Evolutionary conservation across 2,888 invertebrate genomes (phyloP).

Genomic region (Nowickia ferox): DNA sequence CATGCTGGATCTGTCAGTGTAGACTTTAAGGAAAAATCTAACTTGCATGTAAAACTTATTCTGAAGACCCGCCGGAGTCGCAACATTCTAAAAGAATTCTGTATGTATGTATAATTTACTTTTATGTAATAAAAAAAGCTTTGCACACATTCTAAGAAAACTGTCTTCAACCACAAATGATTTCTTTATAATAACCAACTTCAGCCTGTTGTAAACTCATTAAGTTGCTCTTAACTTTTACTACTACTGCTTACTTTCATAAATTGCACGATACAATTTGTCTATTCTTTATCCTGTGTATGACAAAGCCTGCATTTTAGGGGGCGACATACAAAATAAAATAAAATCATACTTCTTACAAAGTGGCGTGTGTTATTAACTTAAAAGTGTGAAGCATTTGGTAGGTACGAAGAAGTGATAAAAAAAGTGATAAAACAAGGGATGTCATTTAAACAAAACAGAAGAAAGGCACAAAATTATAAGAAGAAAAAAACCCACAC

Average conservation of each 20-base stretch:
- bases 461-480: neutral
- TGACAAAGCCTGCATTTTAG: neutral
- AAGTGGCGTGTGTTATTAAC: conserved; percentile 21
- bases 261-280: neutral
- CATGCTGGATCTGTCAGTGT: too few relatives aligned
- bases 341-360: conserved; percentile 13
- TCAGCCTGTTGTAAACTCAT: neutral
- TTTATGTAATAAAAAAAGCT: too few relatives aligned
- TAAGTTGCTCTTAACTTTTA: neutral
- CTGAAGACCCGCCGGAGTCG: too few relatives aligned
- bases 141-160: too few relatives aligned
- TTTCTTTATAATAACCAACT: too few relatives aligned
- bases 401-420: conserved; percentile 24
- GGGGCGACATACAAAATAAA: conserved; percentile 5
- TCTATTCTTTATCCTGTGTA: neutral
- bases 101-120: too few relatives aligned
- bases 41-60: too few relatives aligned
- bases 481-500: conserved; percentile 25
- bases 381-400: neutral
- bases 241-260: neutral
- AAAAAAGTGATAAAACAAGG: conserved; percentile 60
- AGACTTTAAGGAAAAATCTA: too few relatives aligned
- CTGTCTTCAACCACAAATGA: too few relatives aligned
- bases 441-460: conserved; percentile 8
- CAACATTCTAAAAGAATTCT: too few relatives aligned